Conservation (phyloP, 2,113 vertebrate species). For the Alligator sinensis region DNA sequence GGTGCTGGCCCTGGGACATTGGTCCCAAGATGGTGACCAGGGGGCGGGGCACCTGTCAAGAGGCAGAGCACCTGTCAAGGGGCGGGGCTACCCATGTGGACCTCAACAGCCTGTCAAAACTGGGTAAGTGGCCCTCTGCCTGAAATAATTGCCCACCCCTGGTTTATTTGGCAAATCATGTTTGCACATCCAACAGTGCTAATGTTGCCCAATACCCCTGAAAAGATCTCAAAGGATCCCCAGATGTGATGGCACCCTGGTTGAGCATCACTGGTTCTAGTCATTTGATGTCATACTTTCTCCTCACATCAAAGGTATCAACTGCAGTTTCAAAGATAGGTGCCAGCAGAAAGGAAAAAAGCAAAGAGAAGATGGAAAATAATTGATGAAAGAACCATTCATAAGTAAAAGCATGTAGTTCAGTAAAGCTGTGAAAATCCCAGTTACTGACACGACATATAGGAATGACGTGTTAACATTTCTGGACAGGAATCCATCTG, state of each 20-base stretch:
- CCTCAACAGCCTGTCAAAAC: too few relatives aligned
- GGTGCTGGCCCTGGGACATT: too few relatives aligned
- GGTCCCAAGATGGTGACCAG: too few relatives aligned
- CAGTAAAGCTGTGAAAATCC: not conserved
- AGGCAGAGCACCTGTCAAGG: too few relatives aligned
- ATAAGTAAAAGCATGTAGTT: not conserved
- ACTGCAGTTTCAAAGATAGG: not conserved
- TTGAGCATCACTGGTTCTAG: not conserved
- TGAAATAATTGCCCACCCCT: too few relatives aligned
- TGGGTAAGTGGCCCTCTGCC: too few relatives aligned
- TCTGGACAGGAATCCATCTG: not conserved
- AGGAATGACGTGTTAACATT: not conserved
- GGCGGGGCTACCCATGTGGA: too few relatives aligned
- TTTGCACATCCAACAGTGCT: too few relatives aligned
- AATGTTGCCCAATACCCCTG: too few relatives aligned
- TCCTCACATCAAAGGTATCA: not conserved
- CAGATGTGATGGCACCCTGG: not conserved
- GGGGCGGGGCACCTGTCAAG: too few relatives aligned
- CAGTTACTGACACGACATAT: accelerated
- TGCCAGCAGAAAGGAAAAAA: not conserved
- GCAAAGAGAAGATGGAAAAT: not conserved
- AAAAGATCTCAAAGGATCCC: not conserved
- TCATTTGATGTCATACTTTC: not conserved
- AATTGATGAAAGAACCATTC: not conserved
- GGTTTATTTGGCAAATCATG: too few relatives aligned